Base-by-base conservation (phyloP, 2,113 vertebrate species). In the Otocyon megalotis region DNA sequence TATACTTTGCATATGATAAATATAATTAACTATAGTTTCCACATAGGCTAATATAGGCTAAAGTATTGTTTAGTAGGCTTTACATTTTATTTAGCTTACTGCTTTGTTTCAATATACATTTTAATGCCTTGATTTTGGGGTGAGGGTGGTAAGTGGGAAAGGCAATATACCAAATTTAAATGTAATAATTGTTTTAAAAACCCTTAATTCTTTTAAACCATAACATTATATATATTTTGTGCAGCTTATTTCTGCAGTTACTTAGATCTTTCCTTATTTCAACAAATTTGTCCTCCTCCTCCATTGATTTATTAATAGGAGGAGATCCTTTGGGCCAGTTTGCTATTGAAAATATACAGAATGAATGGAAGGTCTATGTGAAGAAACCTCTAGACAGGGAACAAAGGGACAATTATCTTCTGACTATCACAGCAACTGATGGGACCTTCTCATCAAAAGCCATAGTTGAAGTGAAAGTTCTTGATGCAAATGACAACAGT, bases 361-460 rank as follows among this genome's bases (percentile, higher is more conserved):
- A 99, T 76, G 99, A 99, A 97, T 99, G 99, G 99, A 99, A 99
- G 92, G 99, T 99, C 62, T 99, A 99, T 60, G 99, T 99, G 96
- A 99, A 99, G 98, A 99, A 99, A 92, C 98, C 99, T 56, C 97
- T 99, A 95, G 99, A 99, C 97, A 99, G 99, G 71, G 99, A 99
- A 98, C 98, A 99, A 97, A 99, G 98, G 83, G 99, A 99, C 98
- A 99, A 98, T 98, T 99, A 99, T 94, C 99, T 99, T 97, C 99
- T 99, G 62, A 99, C 99, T 96, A 99, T 99, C 97, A 99, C 99
- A 48, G 99, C 99, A 76, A 99, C 99, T 17, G 99, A 99, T 85
- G 99, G 99, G 32, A 99, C 99, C 81, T 99, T 99, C 98, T 99
- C 99, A 22, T 99, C 99, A 60, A 99, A 99, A 98, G 99, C 99